Evolutionary conservation across 2,113 vertebrate genomes (phyloP).

Genomic region (Crotophaga sulcirostris): DNA sequence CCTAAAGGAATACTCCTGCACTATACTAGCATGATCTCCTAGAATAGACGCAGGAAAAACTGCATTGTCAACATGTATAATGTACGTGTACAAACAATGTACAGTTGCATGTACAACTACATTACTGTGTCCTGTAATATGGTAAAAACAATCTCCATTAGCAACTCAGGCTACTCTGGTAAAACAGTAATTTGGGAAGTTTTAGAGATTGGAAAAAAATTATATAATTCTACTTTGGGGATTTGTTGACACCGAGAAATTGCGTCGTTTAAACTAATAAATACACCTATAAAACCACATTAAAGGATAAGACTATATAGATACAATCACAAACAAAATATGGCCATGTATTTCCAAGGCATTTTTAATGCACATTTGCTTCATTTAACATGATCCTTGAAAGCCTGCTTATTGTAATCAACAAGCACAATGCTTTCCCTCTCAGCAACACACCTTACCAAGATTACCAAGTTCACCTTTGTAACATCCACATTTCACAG

Average conservation of each 20-base stretch:
- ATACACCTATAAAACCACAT: background rate
- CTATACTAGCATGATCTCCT: background rate
- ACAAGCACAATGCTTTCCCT: slow-evolving; percentile 1
- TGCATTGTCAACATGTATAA: too few relatives aligned
- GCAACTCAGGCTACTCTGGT: background rate
- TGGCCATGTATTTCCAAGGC: background rate
- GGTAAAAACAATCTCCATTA: background rate
- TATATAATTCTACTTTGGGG: background rate
- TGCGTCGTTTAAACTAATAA: background rate
- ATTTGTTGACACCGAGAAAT: background rate
- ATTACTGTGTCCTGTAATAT: background rate
- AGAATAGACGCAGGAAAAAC: background rate
- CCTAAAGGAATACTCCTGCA: background rate
- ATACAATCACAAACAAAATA: background rate
- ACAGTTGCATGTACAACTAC: background rate
- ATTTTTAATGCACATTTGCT: background rate
- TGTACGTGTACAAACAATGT: too few relatives aligned
- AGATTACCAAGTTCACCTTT: background rate
- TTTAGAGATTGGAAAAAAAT: background rate
- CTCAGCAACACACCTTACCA: background rate
- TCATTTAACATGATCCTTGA: slow-evolving; percentile 10
- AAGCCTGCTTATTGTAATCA: background rate
- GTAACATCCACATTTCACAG: background rate
- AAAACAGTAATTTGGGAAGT: background rate
- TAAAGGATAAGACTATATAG: background rate